Evolutionary conservation across 2,797 vertebrate genomes (phyloP).

Genomic region (Balearica regulorum): DNA sequence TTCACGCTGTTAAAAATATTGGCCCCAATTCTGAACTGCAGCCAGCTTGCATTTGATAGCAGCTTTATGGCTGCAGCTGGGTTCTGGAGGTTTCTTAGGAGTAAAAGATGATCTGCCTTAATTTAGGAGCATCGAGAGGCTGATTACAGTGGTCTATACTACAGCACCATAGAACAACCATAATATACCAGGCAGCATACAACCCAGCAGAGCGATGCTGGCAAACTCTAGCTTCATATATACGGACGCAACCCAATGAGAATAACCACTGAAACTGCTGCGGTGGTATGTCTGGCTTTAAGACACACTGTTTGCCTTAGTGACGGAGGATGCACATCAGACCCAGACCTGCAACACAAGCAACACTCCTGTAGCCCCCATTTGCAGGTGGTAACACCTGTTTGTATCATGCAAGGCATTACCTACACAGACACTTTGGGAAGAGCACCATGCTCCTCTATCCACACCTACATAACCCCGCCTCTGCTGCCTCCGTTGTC

Average conservation of each 20-base stretch:
- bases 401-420: not conserved
- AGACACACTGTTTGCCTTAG: not conserved
- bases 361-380: not conserved
- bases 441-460: not conserved
- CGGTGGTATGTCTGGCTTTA: not conserved
- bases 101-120: not conserved
- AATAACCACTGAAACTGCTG: not conserved
- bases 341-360: not conserved
- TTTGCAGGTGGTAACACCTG: not conserved
- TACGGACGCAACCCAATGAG: not conserved
- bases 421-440: not conserved
- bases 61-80: constrained; percentile 16
- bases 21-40: not conserved
- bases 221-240: not conserved
- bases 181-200: not conserved
- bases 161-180: not conserved
- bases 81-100: constrained; percentile 10
- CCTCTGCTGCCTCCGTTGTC: not conserved
- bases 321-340: not conserved
- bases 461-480: not conserved
- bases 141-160: not conserved
- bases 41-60: constrained; percentile 12
- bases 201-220: not conserved
- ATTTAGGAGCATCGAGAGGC: not conserved
- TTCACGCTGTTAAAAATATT: constrained; percentile 30